Evolutionary conservation across 1,140 invertebrate species (phyloP).

Genomic region (Drosophila sp.): DNA sequence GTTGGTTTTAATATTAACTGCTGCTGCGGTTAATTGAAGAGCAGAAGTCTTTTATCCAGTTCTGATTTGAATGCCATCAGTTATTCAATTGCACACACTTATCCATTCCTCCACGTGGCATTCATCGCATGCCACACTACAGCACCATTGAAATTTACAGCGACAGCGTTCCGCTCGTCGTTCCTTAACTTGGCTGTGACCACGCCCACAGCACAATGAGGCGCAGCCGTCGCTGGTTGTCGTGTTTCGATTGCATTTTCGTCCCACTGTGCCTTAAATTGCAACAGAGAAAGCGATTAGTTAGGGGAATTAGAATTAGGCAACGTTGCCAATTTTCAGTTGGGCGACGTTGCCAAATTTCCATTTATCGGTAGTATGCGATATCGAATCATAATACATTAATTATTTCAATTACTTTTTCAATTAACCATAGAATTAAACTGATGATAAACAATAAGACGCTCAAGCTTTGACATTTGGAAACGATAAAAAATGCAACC

Average conservation of each 20-base stretch:
- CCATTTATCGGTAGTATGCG: not conserved
- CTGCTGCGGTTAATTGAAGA: slow-evolving; percentile 50
- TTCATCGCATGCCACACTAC: slow-evolving; percentile 93
- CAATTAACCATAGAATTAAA: no score
- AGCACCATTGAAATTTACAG: slow-evolving; percentile 97
- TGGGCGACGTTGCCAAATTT: not conserved
- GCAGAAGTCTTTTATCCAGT: slow-evolving; percentile 42
- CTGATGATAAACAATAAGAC: no score
- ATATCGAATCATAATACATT: not conserved
- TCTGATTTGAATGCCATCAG: slow-evolving; percentile 10
- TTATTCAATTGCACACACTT: slow-evolving; percentile 90
- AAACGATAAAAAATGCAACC: not conserved
- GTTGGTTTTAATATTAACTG: slow-evolving; percentile 33
- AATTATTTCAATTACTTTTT: no score
- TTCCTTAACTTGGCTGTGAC: slow-evolving; percentile 93
- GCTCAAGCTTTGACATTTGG: no score
- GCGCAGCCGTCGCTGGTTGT: slow-evolving; percentile 91
- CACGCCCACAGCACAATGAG: slow-evolving; percentile 95
- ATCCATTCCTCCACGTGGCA: slow-evolving; percentile 94
- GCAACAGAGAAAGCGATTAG: not conserved
- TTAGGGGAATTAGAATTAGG: not conserved
- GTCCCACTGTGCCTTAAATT: slow-evolving; percentile 89
- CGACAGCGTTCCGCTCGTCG: slow-evolving; percentile 91
- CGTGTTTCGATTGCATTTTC: slow-evolving; percentile 91
- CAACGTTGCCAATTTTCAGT: not conserved